Evolutionary conservation across 2,797 vertebrate genomes (phyloP), one percentile per base, ranked within the genome.

Genomic region (Pantherophis alleghaniensis): DNA sequence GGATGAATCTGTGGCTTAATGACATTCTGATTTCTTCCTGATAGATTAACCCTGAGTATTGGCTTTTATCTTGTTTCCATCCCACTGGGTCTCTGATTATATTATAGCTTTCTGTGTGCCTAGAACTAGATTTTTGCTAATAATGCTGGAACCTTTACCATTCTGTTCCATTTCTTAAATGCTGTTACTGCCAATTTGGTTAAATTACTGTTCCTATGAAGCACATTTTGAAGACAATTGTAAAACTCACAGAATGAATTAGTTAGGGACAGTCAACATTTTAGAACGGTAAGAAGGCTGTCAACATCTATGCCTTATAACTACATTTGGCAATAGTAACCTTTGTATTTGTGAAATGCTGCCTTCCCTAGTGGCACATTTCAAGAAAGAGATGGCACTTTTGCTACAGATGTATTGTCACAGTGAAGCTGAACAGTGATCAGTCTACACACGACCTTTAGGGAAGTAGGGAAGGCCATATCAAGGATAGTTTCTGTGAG

Each of bases 241-340:
- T 90, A 0, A 1, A 86, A 5, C 0, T 2, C 24, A 10, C 59
- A 12, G 0, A 10, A 56, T 42, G n/a, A 90, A 66, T 93, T 90
- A 83, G 24, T 53, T 28, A 16, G 0, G 56, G 89, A 0, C 28
- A 79, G 0, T 20, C 5, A 90, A 51, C 47, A 55, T 83, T n/a
- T 89, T 60, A 26, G 32, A 92, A 28, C 13, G 14, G 53, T 69
- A 90, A 90, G 86, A 92, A 56, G 14, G 66, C 47, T 88, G 89
- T 59, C 37, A 47, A 57, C 61, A 90, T 1, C 4, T 28, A 12
- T n/a, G 51, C 6, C 14, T 86, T 86, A 60, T 60, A 14, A 7
- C 74, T 51, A 28, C 61, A 14, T 37, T 56, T 28, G 26, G 55
- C 22, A 57, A 26, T 1, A 26, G 22, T 37, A 79, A 90, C 0